phyloP scores from a whole-genome alignment of 2,797 vertebrate species.

The Chaenodraco wilsoni region DNA sequence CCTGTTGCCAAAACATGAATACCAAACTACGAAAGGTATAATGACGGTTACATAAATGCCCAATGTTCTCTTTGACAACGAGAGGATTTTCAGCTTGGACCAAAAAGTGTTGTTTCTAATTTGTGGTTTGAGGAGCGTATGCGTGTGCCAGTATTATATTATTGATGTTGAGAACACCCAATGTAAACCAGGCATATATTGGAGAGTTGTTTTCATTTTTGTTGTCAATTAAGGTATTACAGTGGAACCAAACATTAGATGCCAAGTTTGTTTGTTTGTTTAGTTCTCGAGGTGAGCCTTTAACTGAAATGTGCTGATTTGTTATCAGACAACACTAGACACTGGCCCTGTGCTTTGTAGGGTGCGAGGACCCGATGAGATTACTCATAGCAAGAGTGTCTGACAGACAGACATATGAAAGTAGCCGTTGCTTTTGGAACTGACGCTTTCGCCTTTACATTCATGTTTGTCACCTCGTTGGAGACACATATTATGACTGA shows the following conservation, averaged over 20 bases:
- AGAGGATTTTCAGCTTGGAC: slow-evolving; percentile 78
- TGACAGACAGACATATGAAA: slow-evolving; percentile 81
- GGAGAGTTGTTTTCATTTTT: slow-evolving; percentile 49
- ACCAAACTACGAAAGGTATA: slow-evolving; percentile 62
- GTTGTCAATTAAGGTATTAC: slow-evolving; percentile 70
- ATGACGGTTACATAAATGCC: slow-evolving; percentile 69
- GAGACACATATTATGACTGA: slow-evolving; percentile 69
- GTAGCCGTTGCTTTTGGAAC: slow-evolving; percentile 84
- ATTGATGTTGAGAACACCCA: slow-evolving; percentile 66
- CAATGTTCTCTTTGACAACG: slow-evolving; percentile 67
- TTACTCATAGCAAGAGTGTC: slow-evolving; percentile 81
- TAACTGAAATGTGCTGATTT: slow-evolving; percentile 70
- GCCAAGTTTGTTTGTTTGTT: slow-evolving; percentile 51
- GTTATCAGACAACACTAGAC: slow-evolving; percentile 75
- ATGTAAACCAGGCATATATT: slow-evolving; percentile 54
- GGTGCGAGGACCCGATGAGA: slow-evolving; percentile 54
- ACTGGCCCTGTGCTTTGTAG: slow-evolving; percentile 59
- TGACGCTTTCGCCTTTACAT: slow-evolving; percentile 65
- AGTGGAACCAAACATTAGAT: slow-evolving; percentile 66
- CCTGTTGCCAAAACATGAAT: slow-evolving; percentile 79
- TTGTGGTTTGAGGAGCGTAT: slow-evolving; percentile 63
- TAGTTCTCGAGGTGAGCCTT: slow-evolving; percentile 52
- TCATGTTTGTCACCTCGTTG: slow-evolving; percentile 57
- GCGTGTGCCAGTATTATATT: slow-evolving; percentile 85
- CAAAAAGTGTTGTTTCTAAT: slow-evolving; percentile 75